Conservation (phyloP, 2,888 invertebrate genomes). For the Trachelus tabidus region DNA sequence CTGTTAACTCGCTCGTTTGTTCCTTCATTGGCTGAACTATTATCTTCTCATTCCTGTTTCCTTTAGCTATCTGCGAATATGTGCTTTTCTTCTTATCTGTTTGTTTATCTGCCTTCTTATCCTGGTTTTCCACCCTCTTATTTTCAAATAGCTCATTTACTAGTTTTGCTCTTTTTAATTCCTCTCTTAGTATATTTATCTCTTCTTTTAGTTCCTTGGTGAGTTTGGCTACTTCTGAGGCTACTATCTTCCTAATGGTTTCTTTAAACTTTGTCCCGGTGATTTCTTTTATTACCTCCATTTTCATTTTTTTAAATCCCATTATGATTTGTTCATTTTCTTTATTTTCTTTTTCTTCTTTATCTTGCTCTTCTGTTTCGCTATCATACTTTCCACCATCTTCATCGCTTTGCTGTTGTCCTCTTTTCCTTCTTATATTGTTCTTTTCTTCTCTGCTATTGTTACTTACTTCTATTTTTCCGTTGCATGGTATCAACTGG, state of each 20-base stretch:
- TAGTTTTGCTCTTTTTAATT: not conserved
- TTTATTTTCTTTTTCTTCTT: too few relatives aligned
- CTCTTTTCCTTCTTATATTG: too few relatives aligned
- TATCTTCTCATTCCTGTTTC: not conserved
- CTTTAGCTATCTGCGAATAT: not conserved
- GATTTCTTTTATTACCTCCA: not conserved
- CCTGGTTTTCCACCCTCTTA: not conserved
- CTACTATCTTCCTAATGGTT: not conserved
- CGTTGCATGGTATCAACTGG: too few relatives aligned
- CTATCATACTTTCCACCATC: not conserved
- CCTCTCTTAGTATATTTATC: not conserved
- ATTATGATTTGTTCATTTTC: not conserved
- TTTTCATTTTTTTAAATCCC: not conserved
- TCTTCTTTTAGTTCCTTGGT: not conserved
- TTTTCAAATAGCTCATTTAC: not conserved
- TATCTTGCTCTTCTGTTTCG: not conserved
- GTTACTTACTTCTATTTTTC: too few relatives aligned
- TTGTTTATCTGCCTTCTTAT: not conserved
- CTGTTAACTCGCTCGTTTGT: conserved; percentile 10
- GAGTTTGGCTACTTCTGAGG: not conserved
- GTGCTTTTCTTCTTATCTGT: not conserved
- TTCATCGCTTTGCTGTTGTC: too few relatives aligned
- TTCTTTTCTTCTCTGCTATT: too few relatives aligned
- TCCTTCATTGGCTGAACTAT: conserved; percentile 8
- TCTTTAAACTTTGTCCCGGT: not conserved